phyloP scores from a whole-genome alignment of 1,140 invertebrate genomes.

The Macrosteles quadrilineatus region DNA sequence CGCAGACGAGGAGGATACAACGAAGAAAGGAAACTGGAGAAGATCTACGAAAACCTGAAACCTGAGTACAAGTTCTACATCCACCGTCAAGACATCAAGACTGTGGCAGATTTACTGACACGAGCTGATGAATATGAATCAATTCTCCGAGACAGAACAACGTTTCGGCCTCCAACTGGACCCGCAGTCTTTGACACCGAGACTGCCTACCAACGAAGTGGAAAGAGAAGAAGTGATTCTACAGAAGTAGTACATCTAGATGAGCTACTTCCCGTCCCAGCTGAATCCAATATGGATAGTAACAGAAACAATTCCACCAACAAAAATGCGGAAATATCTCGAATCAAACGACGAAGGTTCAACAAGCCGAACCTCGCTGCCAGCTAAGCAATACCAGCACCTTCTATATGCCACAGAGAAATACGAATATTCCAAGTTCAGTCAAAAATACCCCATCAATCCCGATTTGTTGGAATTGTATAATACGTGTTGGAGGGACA shows the following conservation, averaged over 20 bases:
- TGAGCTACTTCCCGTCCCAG: neutral
- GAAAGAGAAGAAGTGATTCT: neutral
- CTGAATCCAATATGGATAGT: neutral
- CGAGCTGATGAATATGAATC: conserved; percentile 4
- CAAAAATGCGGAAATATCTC: neutral
- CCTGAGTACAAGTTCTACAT: neutral
- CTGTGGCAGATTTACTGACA: neutral
- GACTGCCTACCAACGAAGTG: neutral
- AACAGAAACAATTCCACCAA: neutral
- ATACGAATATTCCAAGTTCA: neutral
- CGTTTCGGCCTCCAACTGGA: neutral
- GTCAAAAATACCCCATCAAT: too few relatives aligned
- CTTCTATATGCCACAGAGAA: neutral
- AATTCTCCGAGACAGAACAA: neutral
- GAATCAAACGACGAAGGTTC: neutral
- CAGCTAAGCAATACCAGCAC: neutral
- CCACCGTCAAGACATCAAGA: neutral
- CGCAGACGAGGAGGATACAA: neutral
- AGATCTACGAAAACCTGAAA: neutral
- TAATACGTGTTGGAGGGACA: neutral
- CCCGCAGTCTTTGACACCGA: neutral
- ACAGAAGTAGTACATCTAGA: neutral
- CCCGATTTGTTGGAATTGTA: neutral
- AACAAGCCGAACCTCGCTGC: neutral
- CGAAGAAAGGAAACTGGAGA: neutral